These are phyloP conservation scores for Zapornia atra DNA, from an alignment of 2,113 vertebrate species.

Conservation along the genomic window DNA sequence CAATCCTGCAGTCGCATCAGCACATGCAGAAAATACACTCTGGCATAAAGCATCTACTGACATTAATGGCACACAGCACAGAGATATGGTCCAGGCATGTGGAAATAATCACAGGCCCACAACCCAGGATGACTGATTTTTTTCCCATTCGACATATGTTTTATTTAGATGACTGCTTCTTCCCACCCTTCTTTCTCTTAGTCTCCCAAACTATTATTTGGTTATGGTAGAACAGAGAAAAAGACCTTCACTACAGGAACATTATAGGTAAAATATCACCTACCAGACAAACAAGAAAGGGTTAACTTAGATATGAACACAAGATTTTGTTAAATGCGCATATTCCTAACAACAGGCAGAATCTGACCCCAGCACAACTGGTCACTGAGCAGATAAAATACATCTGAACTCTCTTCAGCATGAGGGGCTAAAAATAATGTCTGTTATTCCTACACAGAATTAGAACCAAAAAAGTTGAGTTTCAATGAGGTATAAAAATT, in stretches of 20 bases:
- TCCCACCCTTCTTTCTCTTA: not conserved
- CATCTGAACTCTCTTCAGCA: not conserved
- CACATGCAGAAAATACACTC: not conserved
- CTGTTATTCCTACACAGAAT: not conserved
- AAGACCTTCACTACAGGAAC: not conserved
- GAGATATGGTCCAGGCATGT: slow-evolving; percentile 31
- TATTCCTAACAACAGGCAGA: not conserved
- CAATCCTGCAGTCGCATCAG: not conserved
- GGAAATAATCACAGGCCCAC: slow-evolving; percentile 57
- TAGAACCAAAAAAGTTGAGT: not conserved
- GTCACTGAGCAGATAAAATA: slow-evolving; percentile 6
- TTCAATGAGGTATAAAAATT: not conserved
- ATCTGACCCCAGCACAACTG: not conserved
- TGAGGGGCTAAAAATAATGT: not conserved
- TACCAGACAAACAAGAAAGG: not conserved
- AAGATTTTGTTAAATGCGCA: not conserved
- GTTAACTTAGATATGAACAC: not conserved
- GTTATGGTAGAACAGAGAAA: not conserved
- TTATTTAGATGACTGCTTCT: slow-evolving; percentile 44
- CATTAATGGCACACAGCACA: slow-evolving; percentile 50
- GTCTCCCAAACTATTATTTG: not conserved
- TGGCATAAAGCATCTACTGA: slow-evolving; percentile 12
- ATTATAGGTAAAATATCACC: not conserved
- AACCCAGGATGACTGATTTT: slow-evolving; percentile 35
- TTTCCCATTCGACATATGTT: slow-evolving; percentile 48